Conservation (phyloP, 2,888 invertebrate genomes). For the Psylliodes chrysocephalus region DNA sequence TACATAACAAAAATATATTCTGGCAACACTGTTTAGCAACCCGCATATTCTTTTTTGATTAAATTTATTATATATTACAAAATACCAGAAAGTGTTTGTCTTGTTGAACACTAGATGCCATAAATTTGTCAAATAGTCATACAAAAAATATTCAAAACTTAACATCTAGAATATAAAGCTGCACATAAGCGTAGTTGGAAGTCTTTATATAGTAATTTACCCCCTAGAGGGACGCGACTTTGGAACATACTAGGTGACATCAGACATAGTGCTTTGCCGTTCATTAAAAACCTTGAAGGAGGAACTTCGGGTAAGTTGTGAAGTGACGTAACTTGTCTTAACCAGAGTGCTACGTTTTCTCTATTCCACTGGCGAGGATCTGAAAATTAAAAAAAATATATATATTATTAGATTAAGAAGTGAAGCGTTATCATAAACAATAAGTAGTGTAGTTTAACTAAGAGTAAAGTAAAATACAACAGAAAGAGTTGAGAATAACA, state of each 20-base stretch:
- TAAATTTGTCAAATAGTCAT: no score
- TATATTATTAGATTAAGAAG: no score
- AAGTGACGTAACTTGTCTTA: constrained; percentile 68
- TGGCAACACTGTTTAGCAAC: no score
- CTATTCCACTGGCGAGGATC: constrained; percentile 80
- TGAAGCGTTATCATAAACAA: no score
- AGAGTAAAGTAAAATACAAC: no score
- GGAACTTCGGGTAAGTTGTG: constrained; percentile 70
- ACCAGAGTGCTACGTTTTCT: constrained; percentile 76
- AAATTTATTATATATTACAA: background rate
- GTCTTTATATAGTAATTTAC: constrained; percentile 76
- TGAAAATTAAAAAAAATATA: constrained; percentile 61
- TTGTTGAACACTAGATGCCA: no score
- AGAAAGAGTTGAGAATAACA: no score
- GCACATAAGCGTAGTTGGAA: constrained; percentile 75
- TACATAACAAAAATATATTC: no score
- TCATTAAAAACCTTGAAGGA: constrained; percentile 78
- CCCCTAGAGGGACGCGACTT: constrained; percentile 74
- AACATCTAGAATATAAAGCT: constrained; percentile 68
- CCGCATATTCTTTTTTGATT: background rate
- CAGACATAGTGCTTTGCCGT: constrained; percentile 81
- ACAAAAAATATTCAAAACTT: constrained; percentile 13
- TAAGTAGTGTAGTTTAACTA: no score
- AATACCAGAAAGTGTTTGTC: no score
- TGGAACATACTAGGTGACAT: constrained; percentile 83